A percentile compares a stretch with the other conserved stretches of the same genome.
Evolutionary conservation across 2,888 invertebrate species (phyloP).

Genomic region (Ochropacha duplaris): DNA sequence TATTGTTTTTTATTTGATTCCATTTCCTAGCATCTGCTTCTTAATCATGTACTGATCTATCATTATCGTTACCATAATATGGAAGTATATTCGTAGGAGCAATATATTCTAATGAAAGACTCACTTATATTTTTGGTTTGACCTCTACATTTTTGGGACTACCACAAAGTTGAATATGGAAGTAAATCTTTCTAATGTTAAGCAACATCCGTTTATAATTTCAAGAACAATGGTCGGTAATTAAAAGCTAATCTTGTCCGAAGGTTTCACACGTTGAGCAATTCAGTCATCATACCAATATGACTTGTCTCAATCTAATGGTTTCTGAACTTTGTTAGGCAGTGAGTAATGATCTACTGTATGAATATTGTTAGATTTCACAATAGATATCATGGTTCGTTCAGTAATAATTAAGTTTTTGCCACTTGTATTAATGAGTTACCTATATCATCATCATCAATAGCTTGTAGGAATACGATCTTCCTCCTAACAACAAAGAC

Average conservation of each 20-base stretch:
- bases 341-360: neutral
- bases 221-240: constrained; percentile 47
- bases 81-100: no score
- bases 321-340: constrained; percentile 2
- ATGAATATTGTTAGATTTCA: neutral
- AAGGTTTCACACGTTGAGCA: constrained; percentile 40
- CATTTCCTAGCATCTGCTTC: no score
- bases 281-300: constrained; percentile 8
- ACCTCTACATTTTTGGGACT: neutral
- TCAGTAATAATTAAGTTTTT: neutral
- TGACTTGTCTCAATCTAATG: no score
- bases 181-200: constrained; percentile 5
- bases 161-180: neutral
- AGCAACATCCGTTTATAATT: constrained; percentile 37
- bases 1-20: no score
- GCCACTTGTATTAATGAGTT: no score
- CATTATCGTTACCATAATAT: no score
- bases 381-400: neutral
- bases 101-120: no score
- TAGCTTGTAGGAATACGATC: no score
- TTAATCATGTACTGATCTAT: no score
- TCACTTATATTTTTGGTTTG: no score
- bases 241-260: constrained; percentile 41
- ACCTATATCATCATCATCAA: no score
- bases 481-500: no score